phyloP scores from a whole-genome alignment of 1,140 invertebrate genomes.

The Coelopa frigida region DNA sequence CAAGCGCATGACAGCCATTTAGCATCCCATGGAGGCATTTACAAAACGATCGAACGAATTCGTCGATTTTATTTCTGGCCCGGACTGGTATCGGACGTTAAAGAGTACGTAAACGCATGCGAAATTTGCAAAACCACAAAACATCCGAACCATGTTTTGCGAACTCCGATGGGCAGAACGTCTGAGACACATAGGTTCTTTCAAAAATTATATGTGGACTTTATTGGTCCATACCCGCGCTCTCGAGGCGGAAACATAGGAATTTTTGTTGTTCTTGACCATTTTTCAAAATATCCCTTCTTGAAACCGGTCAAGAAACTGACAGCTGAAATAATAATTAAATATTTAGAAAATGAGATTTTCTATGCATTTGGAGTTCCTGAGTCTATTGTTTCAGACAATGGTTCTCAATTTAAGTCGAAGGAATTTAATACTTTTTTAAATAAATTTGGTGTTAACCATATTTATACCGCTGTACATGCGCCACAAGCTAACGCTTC shows the following conservation, averaged over 20 bases:
- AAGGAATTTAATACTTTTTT: too few relatives aligned
- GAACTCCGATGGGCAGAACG: too few relatives aligned
- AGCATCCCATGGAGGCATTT: not conserved
- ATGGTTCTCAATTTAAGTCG: conserved; percentile 5
- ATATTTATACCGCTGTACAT: conserved; percentile 1
- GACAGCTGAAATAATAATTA: not conserved
- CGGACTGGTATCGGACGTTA: too few relatives aligned
- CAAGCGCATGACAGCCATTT: not conserved
- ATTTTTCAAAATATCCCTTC: conserved; percentile 5
- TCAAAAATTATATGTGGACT: conserved; percentile 1
- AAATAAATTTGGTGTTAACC: conserved; percentile 1
- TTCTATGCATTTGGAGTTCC: conserved; percentile 5
- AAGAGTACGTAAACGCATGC: not conserved
- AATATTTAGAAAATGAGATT: conserved; percentile 3
- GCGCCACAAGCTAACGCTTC: conserved; percentile 1
- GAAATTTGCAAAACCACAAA: not conserved
- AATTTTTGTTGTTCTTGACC: not conserved
- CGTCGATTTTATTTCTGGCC: not conserved
- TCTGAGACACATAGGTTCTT: too few relatives aligned
- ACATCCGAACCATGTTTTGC: not conserved
- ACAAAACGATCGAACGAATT: not conserved
- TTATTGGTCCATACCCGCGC: not conserved
- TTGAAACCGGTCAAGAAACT: conserved; percentile 4
- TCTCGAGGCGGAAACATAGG: not conserved
- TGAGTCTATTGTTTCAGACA: conserved; percentile 4